Percentiles rank a stretch among this genome's conserved stretches.
phyloP scores from a whole-genome alignment of 2,113 vertebrate genomes.

The Myrmophylax atrothorax region DNA sequence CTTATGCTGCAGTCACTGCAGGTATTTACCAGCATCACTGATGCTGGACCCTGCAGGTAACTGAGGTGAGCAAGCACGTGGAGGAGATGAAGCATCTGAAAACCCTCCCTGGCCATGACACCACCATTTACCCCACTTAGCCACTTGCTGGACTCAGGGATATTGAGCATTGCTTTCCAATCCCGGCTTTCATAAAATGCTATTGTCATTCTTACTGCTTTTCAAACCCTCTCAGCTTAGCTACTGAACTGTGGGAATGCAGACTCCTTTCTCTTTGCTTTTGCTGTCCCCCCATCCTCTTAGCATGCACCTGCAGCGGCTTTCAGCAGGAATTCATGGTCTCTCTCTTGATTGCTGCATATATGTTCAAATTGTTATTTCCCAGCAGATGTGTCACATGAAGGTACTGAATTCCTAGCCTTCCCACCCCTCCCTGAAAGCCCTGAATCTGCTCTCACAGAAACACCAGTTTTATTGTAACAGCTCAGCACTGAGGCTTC shows the following conservation, averaged over 20 bases:
- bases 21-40: fast-evolving
- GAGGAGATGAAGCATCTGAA: neutral
- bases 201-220: neutral
- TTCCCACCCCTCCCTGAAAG: neutral
- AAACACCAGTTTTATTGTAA: neutral
- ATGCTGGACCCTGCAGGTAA: neutral
- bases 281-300: neutral
- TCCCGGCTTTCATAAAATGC: neutral
- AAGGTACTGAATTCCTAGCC: neutral
- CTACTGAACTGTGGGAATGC: neutral
- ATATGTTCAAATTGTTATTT: neutral
- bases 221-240: neutral
- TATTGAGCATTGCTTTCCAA: neutral
- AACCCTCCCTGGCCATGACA: neutral
- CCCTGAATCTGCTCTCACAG: neutral
- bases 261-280: neutral
- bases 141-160: fast-evolving
- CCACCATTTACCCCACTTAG: neutral
- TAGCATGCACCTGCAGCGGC: neutral
- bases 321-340: neutral
- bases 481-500: neutral
- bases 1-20: fast-evolving
- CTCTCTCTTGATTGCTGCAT: neutral
- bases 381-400: neutral
- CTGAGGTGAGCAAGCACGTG: fast-evolving